Evolutionary conservation across 2,888 invertebrate genomes (phyloP), one percentile per base, ranked within the genome.

Genomic region (Cryptocephalus moraei): DNA sequence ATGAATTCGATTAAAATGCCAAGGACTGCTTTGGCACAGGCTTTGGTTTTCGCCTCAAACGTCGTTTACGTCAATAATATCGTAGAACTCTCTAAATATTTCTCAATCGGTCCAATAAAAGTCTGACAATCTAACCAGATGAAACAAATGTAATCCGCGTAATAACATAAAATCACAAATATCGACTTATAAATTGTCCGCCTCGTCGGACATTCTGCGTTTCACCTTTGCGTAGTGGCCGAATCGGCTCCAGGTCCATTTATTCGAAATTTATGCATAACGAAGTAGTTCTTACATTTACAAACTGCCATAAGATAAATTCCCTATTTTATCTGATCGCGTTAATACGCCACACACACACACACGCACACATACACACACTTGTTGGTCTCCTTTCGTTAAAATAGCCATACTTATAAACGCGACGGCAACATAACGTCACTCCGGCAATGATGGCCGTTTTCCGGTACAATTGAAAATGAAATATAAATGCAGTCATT

Each of bases 211-310:
- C 22, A 22, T 22, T 22, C 22, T 4, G 22, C 6, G 22, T 22
- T 11, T 11, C 12, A 12, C 36, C 36, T 36, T 36, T 12, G 12
- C 12, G 12, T 49, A 43, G 45, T 49, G 38, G 49, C 47, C 44
- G 52, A 46, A 52, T 51, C 49, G 47, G 44, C 49, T 46, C 47
- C 22, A 22, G 46, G 48, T 49, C 51, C 49, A 57, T 55, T 54
- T 54, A 50, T 52, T 48, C 41, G 39, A 49, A 55, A 55, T 57
- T 55, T 57, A 57, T 57, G 39, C 53, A 44, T 53, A 56, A 57
- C 53, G 53, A 51, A 55, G 53, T 49, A 50, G 56, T 49, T 55
- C 41, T 46, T 48, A 49, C 51, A 44, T 50, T 50, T 47, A 46
- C 39, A 44, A 48, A 48, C 42, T 32, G 41, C 48, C 36, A 41